Evolutionary conservation across 2,797 vertebrate species (phyloP).

Genomic region (Eulemur coronatus): DNA sequence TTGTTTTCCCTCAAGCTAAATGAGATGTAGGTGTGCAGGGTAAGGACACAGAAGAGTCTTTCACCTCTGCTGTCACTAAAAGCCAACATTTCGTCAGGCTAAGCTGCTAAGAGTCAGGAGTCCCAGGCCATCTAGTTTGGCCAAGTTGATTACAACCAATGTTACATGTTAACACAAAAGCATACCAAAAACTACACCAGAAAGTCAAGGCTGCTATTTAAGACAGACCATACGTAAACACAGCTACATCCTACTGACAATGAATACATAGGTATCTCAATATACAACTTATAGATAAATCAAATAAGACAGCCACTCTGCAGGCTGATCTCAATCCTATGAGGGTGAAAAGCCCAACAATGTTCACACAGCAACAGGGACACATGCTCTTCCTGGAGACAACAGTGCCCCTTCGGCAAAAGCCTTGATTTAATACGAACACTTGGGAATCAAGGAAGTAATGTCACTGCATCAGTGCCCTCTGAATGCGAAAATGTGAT

Average conservation of each 20-base stretch:
- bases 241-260: not conserved
- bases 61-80: not conserved
- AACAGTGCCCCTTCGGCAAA: not conserved
- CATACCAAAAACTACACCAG: rapidly evolving
- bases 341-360: not conserved
- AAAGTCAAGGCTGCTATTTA: not conserved
- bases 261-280: not conserved
- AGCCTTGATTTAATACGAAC: not conserved
- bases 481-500: not conserved
- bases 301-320: not conserved
- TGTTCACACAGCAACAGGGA: not conserved
- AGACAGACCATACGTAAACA: not conserved
- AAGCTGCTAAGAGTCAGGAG: not conserved
- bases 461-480: not conserved
- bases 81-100: not conserved
- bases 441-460: not conserved
- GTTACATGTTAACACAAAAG: not conserved
- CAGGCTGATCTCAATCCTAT: not conserved
- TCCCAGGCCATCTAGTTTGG: not conserved
- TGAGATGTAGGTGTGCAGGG: not conserved
- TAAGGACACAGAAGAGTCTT: not conserved
- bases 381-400: not conserved
- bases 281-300: not conserved
- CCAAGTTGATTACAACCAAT: not conserved
- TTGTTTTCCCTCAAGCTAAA: not conserved